Evolutionary conservation across 1,140 invertebrate species (phyloP).

Genomic region (Elysia chlorotica): DNA sequence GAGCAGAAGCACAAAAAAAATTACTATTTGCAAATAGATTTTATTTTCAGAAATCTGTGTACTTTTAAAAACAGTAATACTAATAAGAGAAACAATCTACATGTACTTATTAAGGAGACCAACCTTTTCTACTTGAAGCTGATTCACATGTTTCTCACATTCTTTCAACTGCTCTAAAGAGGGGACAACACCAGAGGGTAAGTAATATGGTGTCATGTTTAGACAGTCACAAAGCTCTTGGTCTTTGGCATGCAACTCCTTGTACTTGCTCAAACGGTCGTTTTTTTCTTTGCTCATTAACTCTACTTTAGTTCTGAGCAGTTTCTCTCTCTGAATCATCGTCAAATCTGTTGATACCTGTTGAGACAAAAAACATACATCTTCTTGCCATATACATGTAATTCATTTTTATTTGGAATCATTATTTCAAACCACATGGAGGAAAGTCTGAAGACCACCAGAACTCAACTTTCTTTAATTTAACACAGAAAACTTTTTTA

Average conservation of each 20-base stretch:
- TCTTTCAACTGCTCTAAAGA: constrained; percentile 43
- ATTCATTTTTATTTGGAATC: neutral
- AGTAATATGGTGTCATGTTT: constrained; percentile 50
- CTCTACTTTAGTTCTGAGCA: constrained; percentile 39
- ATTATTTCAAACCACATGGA: neutral
- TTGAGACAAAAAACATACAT: neutral
- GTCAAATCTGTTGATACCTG: constrained; percentile 32
- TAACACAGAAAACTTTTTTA: neutral
- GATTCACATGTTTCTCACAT: constrained; percentile 45
- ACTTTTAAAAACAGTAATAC: too few relatives aligned
- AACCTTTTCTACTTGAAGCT: constrained; percentile 46
- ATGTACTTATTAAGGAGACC: neutral
- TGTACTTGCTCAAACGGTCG: constrained; percentile 37
- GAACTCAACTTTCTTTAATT: neutral
- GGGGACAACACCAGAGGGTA: constrained; percentile 48
- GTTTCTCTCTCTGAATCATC: constrained; percentile 51
- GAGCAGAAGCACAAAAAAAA: too few relatives aligned
- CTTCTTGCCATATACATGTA: neutral
- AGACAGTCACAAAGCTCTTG: constrained; percentile 48
- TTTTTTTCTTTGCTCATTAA: constrained; percentile 40
- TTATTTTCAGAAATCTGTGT: too few relatives aligned
- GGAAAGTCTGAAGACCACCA: neutral
- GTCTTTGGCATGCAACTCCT: constrained; percentile 41
- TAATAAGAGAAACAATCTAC: too few relatives aligned
- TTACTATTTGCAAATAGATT: too few relatives aligned